These are phyloP conservation scores for Bombus balteatus DNA, from an alignment of 1,140 invertebrate species.

Conservation along the genomic window DNA sequence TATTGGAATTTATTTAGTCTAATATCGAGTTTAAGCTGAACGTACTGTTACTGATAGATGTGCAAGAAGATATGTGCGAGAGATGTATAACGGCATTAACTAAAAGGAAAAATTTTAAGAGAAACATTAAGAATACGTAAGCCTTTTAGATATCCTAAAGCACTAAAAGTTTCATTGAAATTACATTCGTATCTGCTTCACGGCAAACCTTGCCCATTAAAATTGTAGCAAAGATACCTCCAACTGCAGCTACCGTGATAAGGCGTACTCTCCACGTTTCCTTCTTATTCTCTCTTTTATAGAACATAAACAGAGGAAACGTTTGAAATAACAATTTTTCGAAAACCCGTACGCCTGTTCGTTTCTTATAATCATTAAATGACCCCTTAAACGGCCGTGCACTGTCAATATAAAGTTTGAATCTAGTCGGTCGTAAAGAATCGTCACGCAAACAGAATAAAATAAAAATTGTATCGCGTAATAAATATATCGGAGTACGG, in stretches of 20 bases:
- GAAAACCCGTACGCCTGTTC: neutral
- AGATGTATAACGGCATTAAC: too few relatives aligned
- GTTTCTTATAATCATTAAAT: neutral
- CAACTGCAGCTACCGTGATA: neutral
- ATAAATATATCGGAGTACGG: slow-evolving; percentile 47
- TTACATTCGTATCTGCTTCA: neutral
- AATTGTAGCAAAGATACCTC: neutral
- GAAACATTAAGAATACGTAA: neutral
- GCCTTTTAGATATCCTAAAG: neutral
- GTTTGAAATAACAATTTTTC: slow-evolving; percentile 18
- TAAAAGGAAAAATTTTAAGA: too few relatives aligned
- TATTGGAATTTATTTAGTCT: too few relatives aligned
- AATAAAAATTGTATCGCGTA: slow-evolving; percentile 43
- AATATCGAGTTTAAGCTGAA: too few relatives aligned
- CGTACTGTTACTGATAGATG: too few relatives aligned
- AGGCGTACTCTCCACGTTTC: neutral
- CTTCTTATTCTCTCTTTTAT: neutral
- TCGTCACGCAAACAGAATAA: neutral
- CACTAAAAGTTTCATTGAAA: neutral
- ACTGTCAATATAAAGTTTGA: neutral
- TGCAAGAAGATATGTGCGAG: too few relatives aligned
- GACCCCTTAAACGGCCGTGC: slow-evolving; percentile 35
- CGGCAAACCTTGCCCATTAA: neutral
- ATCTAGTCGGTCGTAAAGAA: slow-evolving; percentile 16
- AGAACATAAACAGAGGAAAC: slow-evolving; percentile 9